Percentiles rank a stretch among this genome's conserved stretches.
Evolutionary conservation across 2,797 vertebrate species (phyloP).

Genomic region (Danio jaintianensis): DNA sequence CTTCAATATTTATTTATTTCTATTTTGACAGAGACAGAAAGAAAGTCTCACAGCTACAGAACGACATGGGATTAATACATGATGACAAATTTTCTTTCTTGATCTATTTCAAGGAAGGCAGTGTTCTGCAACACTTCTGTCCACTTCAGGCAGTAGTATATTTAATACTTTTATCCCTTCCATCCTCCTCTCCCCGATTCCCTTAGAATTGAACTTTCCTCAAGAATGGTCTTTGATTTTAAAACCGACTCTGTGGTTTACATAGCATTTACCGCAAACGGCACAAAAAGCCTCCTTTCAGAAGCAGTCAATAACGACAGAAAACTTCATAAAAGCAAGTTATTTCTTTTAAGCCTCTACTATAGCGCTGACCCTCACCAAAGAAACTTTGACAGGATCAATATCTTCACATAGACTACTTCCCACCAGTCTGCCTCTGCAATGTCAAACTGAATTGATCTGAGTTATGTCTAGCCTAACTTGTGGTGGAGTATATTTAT

Average conservation of each 20-base stretch:
- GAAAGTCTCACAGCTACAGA: neutral
- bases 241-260: slow-evolving; percentile 39
- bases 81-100: neutral
- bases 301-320: slow-evolving; percentile 47
- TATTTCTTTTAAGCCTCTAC: slow-evolving; percentile 50
- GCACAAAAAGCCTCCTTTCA: slow-evolving; percentile 42
- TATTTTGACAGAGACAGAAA: neutral
- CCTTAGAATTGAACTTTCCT: slow-evolving; percentile 32
- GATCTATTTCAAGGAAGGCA: neutral
- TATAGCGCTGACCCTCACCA: slow-evolving; percentile 47
- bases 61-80: neutral
- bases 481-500: slow-evolving; percentile 46
- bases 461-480: slow-evolving; percentile 54
- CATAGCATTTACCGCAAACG: slow-evolving; percentile 30
- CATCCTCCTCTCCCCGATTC: slow-evolving; percentile 24
- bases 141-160: neutral
- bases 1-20: neutral
- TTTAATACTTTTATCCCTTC: slow-evolving; percentile 32
- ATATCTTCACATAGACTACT: slow-evolving; percentile 54
- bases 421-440: slow-evolving; percentile 54
- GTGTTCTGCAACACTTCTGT: neutral
- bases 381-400: slow-evolving; percentile 55
- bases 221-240: slow-evolving; percentile 43
- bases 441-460: slow-evolving; percentile 54
- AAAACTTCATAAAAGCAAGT: slow-evolving; percentile 54